phyloP scores from a whole-genome alignment of 2,888 invertebrate genomes.

The Camptogramma bilineatum region DNA sequence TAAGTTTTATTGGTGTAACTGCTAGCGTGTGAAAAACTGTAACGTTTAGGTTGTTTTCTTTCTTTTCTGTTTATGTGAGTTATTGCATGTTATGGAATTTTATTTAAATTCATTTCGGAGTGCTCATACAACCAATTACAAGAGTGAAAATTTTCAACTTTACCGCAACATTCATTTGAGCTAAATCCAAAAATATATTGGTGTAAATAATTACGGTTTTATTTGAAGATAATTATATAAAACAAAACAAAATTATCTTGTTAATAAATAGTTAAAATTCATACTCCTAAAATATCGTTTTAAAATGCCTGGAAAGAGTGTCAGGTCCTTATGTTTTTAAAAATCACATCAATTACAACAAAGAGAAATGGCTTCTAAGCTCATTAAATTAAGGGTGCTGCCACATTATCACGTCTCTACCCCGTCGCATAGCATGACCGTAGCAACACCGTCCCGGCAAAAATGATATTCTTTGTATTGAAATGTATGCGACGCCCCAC shows the following conservation, averaged over 20 bases:
- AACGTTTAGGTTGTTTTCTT: background rate
- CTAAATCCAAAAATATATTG: too few relatives aligned
- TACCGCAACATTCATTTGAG: too few relatives aligned
- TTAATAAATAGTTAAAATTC: too few relatives aligned
- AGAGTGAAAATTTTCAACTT: background rate
- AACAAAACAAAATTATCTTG: too few relatives aligned
- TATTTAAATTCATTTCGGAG: background rate
- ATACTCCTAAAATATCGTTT: background rate
- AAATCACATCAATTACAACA: constrained; percentile 2
- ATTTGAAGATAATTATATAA: too few relatives aligned
- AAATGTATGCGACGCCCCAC: too few relatives aligned
- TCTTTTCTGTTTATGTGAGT: background rate
- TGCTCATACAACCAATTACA: background rate
- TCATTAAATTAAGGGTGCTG: constrained; percentile 13
- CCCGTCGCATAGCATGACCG: too few relatives aligned
- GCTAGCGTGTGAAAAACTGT: background rate
- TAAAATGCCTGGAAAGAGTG: background rate
- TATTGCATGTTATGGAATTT: background rate
- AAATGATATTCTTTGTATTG: too few relatives aligned
- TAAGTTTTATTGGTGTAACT: background rate
- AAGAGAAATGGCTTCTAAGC: constrained; percentile 15
- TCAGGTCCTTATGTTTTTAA: background rate
- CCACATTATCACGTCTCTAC: too few relatives aligned
- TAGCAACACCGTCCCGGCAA: too few relatives aligned
- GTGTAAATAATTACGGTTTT: too few relatives aligned